Base-by-base conservation (phyloP, 2,888 invertebrate species). In the Habroteleia sp. region DNA sequence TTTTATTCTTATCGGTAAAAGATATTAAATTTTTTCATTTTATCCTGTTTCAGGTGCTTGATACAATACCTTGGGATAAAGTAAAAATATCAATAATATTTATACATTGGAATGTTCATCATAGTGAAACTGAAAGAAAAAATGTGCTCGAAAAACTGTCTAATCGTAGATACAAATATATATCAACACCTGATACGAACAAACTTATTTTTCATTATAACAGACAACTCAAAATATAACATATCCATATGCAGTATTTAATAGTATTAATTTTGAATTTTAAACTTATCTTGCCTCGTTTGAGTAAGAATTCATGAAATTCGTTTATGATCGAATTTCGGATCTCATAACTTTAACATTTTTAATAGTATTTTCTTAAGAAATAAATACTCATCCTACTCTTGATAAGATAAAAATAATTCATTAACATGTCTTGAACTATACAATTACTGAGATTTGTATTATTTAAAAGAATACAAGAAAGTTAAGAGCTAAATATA, bases 31-130 rank as follows among this genome's bases (percentile, higher is more conserved):
- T 42, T 58, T 72, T 54, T 11, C 31, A 14, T 31, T 69, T 58
- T 42, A 50, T 60, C 8, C 50, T 44, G 20, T 79, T 77, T 37
- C 79, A 88, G 88, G 85, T 88, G 7, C 83, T 88, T 54, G 88
- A 88, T 58, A 86, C 87, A 23, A 87, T 88, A 52, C 88, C 88
- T 3, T 87, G 88, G 88, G 86, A 87, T 20, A 79, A 82, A 42
- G 83, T 87, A 54, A 82, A 84, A 65, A 86, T 88, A 83, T 84
- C 84, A 8, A 81, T 85, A 10, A 63, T 88, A 41, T 85, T 87
- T 48, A 86, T 88, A 23, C 85, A 88, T 14, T 87, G 87, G 85
- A 85, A 83, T 33, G 74, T 82, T 7, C 84, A 86, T 41, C 86
- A 85, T 20, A 87, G 78, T 54, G 86, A 86, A 35, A 62, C 77